phyloP scores from a whole-genome alignment of 2,797 vertebrate species.

The Sternotherus odoratus region DNA sequence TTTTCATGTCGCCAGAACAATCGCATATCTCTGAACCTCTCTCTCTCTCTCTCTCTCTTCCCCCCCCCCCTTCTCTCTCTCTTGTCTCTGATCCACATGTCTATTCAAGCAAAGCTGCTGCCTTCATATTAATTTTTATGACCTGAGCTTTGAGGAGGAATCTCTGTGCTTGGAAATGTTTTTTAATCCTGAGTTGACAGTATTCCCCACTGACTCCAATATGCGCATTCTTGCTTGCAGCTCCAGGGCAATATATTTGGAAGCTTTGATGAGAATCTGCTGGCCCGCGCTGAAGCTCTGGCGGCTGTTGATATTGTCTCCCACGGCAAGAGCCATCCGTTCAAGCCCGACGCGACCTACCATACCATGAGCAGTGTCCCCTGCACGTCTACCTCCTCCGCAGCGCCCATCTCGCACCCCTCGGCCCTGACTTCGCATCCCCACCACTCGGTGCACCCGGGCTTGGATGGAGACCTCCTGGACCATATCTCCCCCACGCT shows the following conservation, averaged over 20 bases:
- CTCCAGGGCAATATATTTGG: slow-evolving; percentile 98
- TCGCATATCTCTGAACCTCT: slow-evolving; percentile 80
- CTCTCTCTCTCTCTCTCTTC: slow-evolving; percentile 52
- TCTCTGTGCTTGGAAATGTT: slow-evolving; percentile 89
- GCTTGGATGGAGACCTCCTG: slow-evolving; percentile 92
- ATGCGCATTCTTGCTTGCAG: slow-evolving; percentile 91
- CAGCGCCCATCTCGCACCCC: slow-evolving; percentile 88
- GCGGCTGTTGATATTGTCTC: slow-evolving; percentile 93
- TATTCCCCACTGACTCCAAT: slow-evolving; percentile 95
- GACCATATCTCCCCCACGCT: slow-evolving; percentile 92
- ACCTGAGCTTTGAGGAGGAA: slow-evolving; percentile 92
- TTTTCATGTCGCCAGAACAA: slow-evolving; percentile 85
- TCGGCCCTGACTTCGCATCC: slow-evolving; percentile 84
- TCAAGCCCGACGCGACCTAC: slow-evolving; percentile 94
- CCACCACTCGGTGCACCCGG: slow-evolving; percentile 85
- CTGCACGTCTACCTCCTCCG: slow-evolving; percentile 86
- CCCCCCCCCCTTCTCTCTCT: slow-evolving; percentile 55
- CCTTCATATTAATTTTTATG: slow-evolving; percentile 98
- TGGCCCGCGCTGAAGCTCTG: slow-evolving; percentile 97
- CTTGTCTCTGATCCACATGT: slow-evolving; percentile 82
- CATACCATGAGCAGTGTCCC: slow-evolving; percentile 96
- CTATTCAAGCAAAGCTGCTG: slow-evolving; percentile 88
- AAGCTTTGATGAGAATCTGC: slow-evolving; percentile 96
- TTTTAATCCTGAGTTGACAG: slow-evolving; percentile 91
- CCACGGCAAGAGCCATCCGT: slow-evolving; percentile 92